These are phyloP conservation scores for Neuroterus valhalla DNA, from an alignment of 1,140 invertebrate species.

Conservation along the genomic window DNA sequence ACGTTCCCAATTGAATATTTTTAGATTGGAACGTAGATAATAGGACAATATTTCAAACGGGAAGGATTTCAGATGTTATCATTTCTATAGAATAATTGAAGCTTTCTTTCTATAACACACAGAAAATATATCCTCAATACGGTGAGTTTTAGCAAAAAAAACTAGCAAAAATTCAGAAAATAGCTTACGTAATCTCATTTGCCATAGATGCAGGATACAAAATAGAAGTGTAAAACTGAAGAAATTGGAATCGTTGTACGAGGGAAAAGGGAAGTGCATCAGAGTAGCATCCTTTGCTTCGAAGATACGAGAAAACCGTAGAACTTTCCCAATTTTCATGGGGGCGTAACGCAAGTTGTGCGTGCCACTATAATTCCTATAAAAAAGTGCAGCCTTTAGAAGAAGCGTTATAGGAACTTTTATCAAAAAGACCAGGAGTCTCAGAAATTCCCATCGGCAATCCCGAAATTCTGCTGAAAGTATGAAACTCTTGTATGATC, in stretches of 20 bases:
- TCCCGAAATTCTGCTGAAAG: constrained; percentile 43
- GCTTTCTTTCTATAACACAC: too few relatives aligned
- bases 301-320: constrained; percentile 42
- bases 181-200: too few relatives aligned
- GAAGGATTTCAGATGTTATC: too few relatives aligned
- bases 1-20: too few relatives aligned
- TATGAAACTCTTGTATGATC: constrained; percentile 38
- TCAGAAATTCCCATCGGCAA: constrained; percentile 45
- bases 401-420: constrained; percentile 55
- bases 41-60: too few relatives aligned
- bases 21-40: too few relatives aligned
- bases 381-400: constrained; percentile 36
- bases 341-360: constrained; percentile 41
- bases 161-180: too few relatives aligned
- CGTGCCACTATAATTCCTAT: constrained; percentile 39
- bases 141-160: too few relatives aligned
- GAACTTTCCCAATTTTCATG: constrained; percentile 56
- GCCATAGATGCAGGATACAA: too few relatives aligned
- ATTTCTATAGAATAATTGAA: too few relatives aligned
- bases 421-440: constrained; percentile 53
- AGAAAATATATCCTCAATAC: too few relatives aligned
- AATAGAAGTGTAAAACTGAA: constrained; percentile 33
- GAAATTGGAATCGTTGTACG: constrained; percentile 32
- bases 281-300: constrained; percentile 12
- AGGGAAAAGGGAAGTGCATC: constrained; percentile 33